Base-by-base conservation (phyloP, 2,797 vertebrate species). In the Antrozous pallidus region DNA sequence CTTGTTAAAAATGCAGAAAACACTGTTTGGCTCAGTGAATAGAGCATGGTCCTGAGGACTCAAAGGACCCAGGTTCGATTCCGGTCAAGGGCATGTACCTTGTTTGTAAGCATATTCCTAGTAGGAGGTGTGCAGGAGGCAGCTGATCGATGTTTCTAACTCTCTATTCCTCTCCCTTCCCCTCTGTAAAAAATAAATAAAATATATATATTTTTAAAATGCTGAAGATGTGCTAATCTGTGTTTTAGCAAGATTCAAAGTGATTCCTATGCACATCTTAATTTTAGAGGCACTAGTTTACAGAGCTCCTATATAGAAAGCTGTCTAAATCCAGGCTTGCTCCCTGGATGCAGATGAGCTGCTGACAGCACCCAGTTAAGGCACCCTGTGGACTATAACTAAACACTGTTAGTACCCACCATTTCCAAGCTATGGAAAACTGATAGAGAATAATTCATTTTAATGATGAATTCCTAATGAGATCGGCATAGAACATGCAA, bases 321-420 rank as follows among this genome's bases (percentile, higher is more conserved):
- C 13, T 8, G 7, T 18, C 5, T 75, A 3, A 92, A 17, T 58
- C 22, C 9, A 47, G 67, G 17, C 8, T 56, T 49, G 1, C 18
- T 75, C 33, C 11, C 2, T 36, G 13, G 8, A 47, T 42, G 7
- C 0, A 0, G 20, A n/a, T 10, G 17, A 1, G 9, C 22, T 79
- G 31, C n/a, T 1, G 56, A 77, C 18, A 56, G 5, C 16, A 33
- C 0, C 24, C 26, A n/a, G 10, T 31, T n/a, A 38, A 20, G n/a
- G n/a, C n/a, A 18, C n/a, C 17, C 20, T 87, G 14, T 33, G 28
- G 38, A 47, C 6, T 17, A 8, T 13, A 22, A 2, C 2, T 80
- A 33, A 38, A 2, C 65, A 40, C 10, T 5, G 4, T 54, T 45
- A 7, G 1, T 28, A 18, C 17, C 45, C 0, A 0, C 10, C 36